A percentile compares a stretch with the other conserved stretches of the same genome.
Conservation (phyloP, 2,797 vertebrate genomes). For the Bovichtus variegatus region DNA sequence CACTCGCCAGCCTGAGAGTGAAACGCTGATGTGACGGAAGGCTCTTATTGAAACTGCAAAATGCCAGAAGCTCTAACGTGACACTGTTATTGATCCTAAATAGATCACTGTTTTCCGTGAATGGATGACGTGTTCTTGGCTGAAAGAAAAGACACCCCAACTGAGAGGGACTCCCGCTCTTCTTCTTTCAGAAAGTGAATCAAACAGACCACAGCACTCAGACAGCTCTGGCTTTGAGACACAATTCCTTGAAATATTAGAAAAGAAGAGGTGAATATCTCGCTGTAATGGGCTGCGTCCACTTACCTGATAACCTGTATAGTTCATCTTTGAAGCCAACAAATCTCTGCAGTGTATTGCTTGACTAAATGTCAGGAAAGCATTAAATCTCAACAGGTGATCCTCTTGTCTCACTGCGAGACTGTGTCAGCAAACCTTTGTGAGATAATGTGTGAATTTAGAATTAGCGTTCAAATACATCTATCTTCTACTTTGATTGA, state of each 20-base stretch:
- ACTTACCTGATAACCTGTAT: conserved; percentile 22
- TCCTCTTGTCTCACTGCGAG: neutral
- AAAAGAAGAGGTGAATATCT: conserved; percentile 4
- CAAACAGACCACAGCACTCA: conserved; percentile 6
- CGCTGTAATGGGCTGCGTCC: conserved; percentile 8
- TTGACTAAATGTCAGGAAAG: conserved; percentile 4
- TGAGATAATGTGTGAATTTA: neutral
- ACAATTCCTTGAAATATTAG: conserved; percentile 18
- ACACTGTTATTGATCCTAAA: neutral
- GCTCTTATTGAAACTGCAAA: neutral
- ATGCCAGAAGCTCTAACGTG: neutral
- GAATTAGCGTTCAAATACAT: neutral
- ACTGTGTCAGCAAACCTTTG: neutral
- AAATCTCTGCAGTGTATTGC: neutral
- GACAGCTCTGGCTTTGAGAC: neutral
- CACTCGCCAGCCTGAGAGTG: neutral
- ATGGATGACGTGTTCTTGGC: neutral
- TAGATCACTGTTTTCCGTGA: neutral
- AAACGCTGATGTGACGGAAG: conserved; percentile 15
- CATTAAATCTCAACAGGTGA: neutral
- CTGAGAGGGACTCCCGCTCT: conserved; percentile 3
- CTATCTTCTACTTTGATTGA: neutral
- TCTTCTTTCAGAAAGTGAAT: conserved; percentile 3
- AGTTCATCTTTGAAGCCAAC: neutral
- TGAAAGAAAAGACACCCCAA: conserved; percentile 1